These are phyloP conservation scores for Chloromyia formosa DNA, from an alignment of 2,888 invertebrate genomes.

Conservation along the genomic window DNA sequence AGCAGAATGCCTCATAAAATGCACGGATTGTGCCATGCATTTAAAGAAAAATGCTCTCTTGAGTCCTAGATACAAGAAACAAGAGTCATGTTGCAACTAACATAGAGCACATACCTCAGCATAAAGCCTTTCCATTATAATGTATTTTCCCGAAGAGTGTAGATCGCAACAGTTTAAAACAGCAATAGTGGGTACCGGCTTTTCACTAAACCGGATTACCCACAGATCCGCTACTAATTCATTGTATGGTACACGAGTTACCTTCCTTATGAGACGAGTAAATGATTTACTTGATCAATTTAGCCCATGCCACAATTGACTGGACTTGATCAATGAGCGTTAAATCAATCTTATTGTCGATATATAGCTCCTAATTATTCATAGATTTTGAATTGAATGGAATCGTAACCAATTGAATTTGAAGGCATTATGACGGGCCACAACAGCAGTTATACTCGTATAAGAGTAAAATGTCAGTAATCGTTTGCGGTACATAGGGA, in stretches of 20 bases:
- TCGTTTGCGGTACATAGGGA: background rate
- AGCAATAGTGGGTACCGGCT: background rate
- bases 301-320: background rate
- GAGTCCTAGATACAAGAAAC: background rate
- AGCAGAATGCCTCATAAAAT: too few species aligned
- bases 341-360: slow-evolving; percentile 32
- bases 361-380: slow-evolving; percentile 26
- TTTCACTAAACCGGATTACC: slow-evolving; percentile 1
- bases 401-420: slow-evolving; percentile 16
- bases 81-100: background rate
- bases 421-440: slow-evolving; percentile 8
- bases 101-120: too few species aligned
- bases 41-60: too few species aligned
- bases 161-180: slow-evolving; percentile 3
- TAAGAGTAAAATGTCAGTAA: background rate
- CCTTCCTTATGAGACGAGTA: background rate
- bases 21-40: too few species aligned
- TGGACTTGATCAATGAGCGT: slow-evolving; percentile 9
- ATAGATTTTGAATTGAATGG: slow-evolving; percentile 11
- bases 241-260: background rate
- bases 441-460: too few species aligned
- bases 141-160: slow-evolving; percentile 12
- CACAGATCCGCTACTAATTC: background rate
- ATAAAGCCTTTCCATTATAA: too few species aligned
- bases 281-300: background rate